Percentiles rank a stretch among this genome's conserved stretches.
These are phyloP conservation scores for Pseudolycoriella hygida DNA, from an alignment of 2,888 invertebrate species.

Conservation along the genomic window DNA sequence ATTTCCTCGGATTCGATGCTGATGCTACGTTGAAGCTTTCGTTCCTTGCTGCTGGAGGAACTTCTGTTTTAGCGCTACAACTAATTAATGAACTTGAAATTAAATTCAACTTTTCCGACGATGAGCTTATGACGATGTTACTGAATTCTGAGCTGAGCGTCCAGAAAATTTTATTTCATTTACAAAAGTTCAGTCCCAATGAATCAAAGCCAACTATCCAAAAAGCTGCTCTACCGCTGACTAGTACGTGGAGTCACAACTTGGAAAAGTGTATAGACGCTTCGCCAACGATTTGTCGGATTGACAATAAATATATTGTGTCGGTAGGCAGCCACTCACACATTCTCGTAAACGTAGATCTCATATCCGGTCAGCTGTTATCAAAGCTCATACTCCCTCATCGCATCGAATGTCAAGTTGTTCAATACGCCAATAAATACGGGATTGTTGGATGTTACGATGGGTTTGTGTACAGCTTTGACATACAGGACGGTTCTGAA, in stretches of 20 bases:
- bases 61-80: slow-evolving; percentile 48
- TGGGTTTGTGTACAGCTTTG: slow-evolving; percentile 48
- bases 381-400: slow-evolving; percentile 38
- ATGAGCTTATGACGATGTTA: slow-evolving; percentile 35
- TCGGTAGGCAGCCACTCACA: slow-evolving; percentile 62
- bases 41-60: slow-evolving; percentile 47
- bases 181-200: slow-evolving; percentile 3
- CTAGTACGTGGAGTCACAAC: slow-evolving; percentile 28
- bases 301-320: slow-evolving; percentile 22
- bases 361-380: slow-evolving; percentile 32
- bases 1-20: no score
- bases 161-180: slow-evolving; percentile 10
- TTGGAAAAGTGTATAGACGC: slow-evolving; percentile 72
- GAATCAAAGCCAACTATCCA: no score
- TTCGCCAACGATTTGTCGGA: slow-evolving; percentile 40
- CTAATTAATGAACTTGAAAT: slow-evolving; percentile 39
- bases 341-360: slow-evolving; percentile 40
- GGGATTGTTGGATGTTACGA: slow-evolving; percentile 65
- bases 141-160: slow-evolving; percentile 32
- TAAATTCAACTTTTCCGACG: slow-evolving; percentile 26
- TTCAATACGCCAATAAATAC: slow-evolving; percentile 27
- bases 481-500: slow-evolving; percentile 32
- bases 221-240: not conserved
- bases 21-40: slow-evolving; percentile 15
- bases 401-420: slow-evolving; percentile 52